Percentiles rank a stretch among this genome's conserved stretches.
Conservation (phyloP, 2,113 vertebrate genomes). For the Rallus limicola region DNA sequence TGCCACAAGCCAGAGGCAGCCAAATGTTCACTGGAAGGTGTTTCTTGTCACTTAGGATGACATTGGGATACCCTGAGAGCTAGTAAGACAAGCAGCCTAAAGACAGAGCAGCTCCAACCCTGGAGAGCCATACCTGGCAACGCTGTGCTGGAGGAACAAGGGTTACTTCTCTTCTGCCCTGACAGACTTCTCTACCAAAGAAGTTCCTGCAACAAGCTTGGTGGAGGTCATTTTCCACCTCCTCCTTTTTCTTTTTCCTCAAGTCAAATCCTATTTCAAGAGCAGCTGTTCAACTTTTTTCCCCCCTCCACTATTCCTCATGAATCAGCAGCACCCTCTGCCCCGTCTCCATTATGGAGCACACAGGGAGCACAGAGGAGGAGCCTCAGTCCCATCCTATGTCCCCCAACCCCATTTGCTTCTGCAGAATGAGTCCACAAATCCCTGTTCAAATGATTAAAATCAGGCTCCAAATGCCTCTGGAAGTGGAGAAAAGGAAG, state of each 20-base stretch:
- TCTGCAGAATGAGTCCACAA: background rate
- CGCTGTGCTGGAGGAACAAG: background rate
- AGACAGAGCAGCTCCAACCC: background rate
- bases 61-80: background rate
- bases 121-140: accelerated
- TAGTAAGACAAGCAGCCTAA: background rate
- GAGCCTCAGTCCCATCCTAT: background rate
- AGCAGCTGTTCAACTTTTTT: background rate
- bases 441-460: background rate
- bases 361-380: accelerated
- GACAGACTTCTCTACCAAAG: background rate
- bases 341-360: accelerated
- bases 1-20: background rate
- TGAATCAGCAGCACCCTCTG: background rate
- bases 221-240: background rate
- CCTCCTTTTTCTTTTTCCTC: background rate
- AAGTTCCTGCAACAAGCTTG: background rate
- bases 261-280: background rate
- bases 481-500: background rate
- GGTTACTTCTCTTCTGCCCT: background rate
- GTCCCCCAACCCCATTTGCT: background rate
- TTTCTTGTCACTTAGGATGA: background rate
- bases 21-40: background rate
- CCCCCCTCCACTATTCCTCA: background rate
- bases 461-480: background rate